These are phyloP conservation scores for Sternotherus odoratus DNA, from an alignment of 2,797 vertebrate species.

Conservation along the genomic window DNA sequence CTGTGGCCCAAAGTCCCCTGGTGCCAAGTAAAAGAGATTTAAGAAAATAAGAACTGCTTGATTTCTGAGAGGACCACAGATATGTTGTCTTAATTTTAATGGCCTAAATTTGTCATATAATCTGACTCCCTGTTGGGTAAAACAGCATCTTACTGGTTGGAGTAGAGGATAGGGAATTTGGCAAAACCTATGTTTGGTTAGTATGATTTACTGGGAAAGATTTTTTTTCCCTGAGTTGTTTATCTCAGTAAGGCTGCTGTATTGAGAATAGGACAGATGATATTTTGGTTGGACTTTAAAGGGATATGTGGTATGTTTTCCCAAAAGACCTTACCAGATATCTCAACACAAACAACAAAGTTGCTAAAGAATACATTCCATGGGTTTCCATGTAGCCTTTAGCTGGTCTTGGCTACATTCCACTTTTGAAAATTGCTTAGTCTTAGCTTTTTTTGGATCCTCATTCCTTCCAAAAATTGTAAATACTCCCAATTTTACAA, in stretches of 20 bases:
- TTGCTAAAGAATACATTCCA: conserved; percentile 56
- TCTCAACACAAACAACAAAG: conserved; percentile 39
- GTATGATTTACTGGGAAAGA: conserved; percentile 58
- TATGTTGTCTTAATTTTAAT: conserved; percentile 71
- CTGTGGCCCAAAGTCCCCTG: conserved; percentile 65
- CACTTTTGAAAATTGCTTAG: conserved; percentile 2
- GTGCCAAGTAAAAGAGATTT: conserved; percentile 67
- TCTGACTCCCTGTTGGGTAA: conserved; percentile 57
- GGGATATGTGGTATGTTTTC: conserved; percentile 54
- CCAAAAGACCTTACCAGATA: conserved; percentile 52
- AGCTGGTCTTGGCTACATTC: conserved; percentile 10
- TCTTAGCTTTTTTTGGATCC: not conserved
- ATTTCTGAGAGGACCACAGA: conserved; percentile 57
- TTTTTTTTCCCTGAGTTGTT: conserved; percentile 11
- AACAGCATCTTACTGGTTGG: conserved; percentile 46
- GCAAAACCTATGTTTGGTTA: conserved; percentile 63
- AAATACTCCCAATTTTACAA: not conserved
- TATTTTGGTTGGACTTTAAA: conserved; percentile 62
- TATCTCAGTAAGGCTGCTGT: conserved; percentile 51
- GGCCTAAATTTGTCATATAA: conserved; percentile 71
- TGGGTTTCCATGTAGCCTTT: conserved; percentile 3
- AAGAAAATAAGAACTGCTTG: conserved; percentile 53
- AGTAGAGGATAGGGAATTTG: conserved; percentile 54
- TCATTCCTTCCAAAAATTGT: not conserved
- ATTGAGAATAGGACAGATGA: conserved; percentile 44